Evolutionary conservation across 2,797 vertebrate genomes (phyloP), one percentile per base, ranked within the genome.

Genomic region (Hippoglossus hippoglossus): DNA sequence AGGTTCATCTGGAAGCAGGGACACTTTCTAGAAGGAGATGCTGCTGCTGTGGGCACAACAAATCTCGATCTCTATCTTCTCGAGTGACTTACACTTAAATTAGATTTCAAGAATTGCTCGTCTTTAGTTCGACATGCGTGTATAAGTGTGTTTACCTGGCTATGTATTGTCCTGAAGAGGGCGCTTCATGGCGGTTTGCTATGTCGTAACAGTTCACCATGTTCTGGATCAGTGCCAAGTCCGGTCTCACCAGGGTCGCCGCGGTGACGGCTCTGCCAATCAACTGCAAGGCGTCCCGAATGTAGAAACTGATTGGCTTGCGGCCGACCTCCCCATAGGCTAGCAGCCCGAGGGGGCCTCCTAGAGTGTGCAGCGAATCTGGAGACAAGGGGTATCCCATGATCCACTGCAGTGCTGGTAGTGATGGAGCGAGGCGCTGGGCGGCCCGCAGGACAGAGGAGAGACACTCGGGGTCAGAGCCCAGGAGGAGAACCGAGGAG

Each of bases 321-420:
- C 89, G 93, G 36, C 90, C 92, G 2, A 95, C 93, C 89, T 98
- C 96, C 0, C 97, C 97, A 0, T 96, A 96, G 0, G 97, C 97
- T 52, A 99, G 74, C 9, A 99, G 89, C 52, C 97, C 96, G 0
- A 90, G 89, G 0, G 98, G 97, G 57, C 98, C 93, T 16, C 96
- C 96, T 0, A 95, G 85, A 0, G 95, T 95, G 84, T 96, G 96
- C 54, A 99, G 93, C 0, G 95, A 95, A 0, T 94, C 87, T 0
- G 95, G 84, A 0, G 93, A 94, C 75, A 97, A 90, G 0, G 97
- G 96, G 15, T 95, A 95, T 75, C 96, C 97, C 92, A 97, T 91
- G 73, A 99, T 77, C 97, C 97, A 98, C 76, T 94, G 96, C 56
- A 96, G 87, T 0, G 96, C 95, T 0, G 94, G 95, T 0, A 71